Percentiles rank a stretch among this genome's conserved stretches.
Evolutionary conservation across 2,888 invertebrate species (phyloP).

Genomic region (Lamellibrachia columna): DNA sequence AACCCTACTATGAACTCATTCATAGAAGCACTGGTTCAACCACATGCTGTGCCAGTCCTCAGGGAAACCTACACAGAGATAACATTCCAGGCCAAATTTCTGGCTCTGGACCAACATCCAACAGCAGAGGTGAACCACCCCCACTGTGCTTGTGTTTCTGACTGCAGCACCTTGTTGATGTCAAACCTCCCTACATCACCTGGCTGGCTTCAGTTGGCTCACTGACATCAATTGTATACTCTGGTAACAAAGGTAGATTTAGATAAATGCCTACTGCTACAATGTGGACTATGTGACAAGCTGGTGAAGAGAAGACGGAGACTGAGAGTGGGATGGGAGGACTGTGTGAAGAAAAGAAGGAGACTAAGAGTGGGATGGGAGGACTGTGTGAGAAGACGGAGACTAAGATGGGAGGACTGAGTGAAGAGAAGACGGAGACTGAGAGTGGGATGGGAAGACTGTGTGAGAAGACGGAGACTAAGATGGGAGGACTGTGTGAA

Average conservation of each 20-base stretch:
- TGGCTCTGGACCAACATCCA: not conserved
- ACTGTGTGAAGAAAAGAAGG: too few relatives aligned
- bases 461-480: too few relatives aligned
- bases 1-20: not conserved
- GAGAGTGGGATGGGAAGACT: too few relatives aligned
- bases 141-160: not conserved
- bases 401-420: too few relatives aligned
- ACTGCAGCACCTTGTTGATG: not conserved
- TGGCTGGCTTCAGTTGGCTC: not conserved
- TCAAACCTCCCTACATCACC: not conserved
- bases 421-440: too few relatives aligned
- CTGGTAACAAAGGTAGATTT: not conserved
- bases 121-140: not conserved
- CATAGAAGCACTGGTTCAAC: not conserved
- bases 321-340: too few relatives aligned
- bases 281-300: too few relatives aligned
- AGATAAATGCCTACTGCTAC: not conserved
- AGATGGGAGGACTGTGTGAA: too few relatives aligned
- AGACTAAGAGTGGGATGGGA: too few relatives aligned
- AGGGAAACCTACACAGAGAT: not conserved
- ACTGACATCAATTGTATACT: not conserved
- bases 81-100: slow-evolving; percentile 11
- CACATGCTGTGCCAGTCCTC: not conserved
- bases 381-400: too few relatives aligned
- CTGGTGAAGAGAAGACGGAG: too few relatives aligned